Evolutionary conservation across 1,140 invertebrate genomes (phyloP).

Genomic region (Lordiphosa mommai): DNA sequence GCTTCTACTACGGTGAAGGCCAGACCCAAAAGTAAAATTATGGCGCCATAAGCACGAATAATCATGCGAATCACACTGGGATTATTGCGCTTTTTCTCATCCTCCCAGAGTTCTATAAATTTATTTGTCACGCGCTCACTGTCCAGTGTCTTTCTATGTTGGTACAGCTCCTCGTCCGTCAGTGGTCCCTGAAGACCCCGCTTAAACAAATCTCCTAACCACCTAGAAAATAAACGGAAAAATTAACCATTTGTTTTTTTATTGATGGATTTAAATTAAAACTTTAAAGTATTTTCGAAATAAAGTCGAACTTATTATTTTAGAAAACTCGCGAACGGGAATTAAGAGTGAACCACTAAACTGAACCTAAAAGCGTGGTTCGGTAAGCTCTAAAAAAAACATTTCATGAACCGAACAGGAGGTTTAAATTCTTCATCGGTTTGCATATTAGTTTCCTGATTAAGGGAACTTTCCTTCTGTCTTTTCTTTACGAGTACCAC

Average conservation of each 20-base stretch:
- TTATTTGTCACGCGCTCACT: constrained; percentile 64
- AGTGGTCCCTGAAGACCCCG: constrained; percentile 79
- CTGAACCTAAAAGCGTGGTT: no score
- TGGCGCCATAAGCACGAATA: constrained; percentile 81
- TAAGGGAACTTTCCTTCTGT: no score
- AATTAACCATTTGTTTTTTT: background rate
- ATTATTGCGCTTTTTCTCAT: constrained; percentile 64
- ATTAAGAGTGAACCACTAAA: no score
- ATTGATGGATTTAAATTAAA: no score
- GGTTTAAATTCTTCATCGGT: no score
- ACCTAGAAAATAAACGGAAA: constrained; percentile 56
- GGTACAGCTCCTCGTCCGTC: constrained; percentile 80
- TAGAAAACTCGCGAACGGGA: no score
- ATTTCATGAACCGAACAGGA: no score
- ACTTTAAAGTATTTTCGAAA: no score
- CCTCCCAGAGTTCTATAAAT: constrained; percentile 68
- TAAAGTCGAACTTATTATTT: no score
- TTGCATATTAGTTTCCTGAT: no score
- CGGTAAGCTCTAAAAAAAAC: no score
- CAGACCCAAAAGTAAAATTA: constrained; percentile 81
- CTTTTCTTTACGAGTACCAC: no score
- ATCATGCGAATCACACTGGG: constrained; percentile 82
- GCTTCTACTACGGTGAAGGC: constrained; percentile 81
- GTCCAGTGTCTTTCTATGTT: constrained; percentile 64
- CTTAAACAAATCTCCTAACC: constrained; percentile 79